Base-by-base conservation (phyloP, 2,888 invertebrate genomes). In the Spilarctia lutea region DNA sequence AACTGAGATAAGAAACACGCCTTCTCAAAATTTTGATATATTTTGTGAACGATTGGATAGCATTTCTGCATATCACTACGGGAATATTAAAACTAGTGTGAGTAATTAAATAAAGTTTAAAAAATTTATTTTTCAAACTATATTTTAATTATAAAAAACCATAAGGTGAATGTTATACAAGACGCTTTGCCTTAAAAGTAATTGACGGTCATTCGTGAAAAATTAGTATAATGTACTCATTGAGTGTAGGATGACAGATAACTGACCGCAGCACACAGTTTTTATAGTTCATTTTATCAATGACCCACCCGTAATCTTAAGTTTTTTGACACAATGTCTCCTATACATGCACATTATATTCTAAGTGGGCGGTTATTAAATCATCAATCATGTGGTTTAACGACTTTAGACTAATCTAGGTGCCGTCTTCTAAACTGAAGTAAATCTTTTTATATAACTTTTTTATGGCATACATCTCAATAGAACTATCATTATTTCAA, bases 381-480 rank as follows among this genome's bases (percentile, higher is more conserved):
- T 79, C 75, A 86, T 82, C 79, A 79, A 84, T 84, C 78, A 80
- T 71, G 70, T 65, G 76, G 85, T 85, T 86, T 79, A 86, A 84
- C 84, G 84, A 86, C 86, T 85, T 78, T 68, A 75, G 73, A 48
- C 63, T 72, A 78, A 79, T 77, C 42, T 42, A 42, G 71, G 39
- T 65, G 72, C 71, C 72, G 45, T 63, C 76, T 76, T 70, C 79
- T 74, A 75, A 72, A 79, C 78, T 79, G 75, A 79, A 82, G 79
- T 78, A 63, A 70, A 81, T 78, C 67, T 78, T n/a, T 52, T 74
- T 78, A 66, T 72, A 27, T 48, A 48, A 65, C 60, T 66, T 60
- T 65, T 69, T 42, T 39, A 68, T n/a, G 56, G 35, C 33, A 35
- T 69, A 69, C n/a, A 69, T 35, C 68, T 35, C 35, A 52, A 69